Percentiles rank a stretch among this genome's conserved stretches.
Evolutionary conservation across 1,140 invertebrate species (phyloP).

Genomic region (Papilio machaon): DNA sequence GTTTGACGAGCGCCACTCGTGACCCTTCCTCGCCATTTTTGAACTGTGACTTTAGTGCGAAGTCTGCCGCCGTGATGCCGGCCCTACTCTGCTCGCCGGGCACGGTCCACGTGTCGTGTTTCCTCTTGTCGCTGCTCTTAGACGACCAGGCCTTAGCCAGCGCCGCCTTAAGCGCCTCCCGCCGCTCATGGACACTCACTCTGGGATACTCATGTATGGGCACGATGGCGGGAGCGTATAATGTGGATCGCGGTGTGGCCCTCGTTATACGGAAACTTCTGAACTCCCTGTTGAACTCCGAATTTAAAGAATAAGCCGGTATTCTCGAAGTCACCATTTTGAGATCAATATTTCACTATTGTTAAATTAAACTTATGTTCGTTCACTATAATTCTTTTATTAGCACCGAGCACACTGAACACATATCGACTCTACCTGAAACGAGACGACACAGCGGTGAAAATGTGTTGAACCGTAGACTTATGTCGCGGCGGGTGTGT

Average conservation of each 20-base stretch:
- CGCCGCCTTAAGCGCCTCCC: constrained; percentile 78
- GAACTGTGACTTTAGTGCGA: constrained; percentile 60
- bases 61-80: constrained; percentile 68
- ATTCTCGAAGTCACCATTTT: constrained; percentile 83
- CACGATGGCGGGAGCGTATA: constrained; percentile 77
- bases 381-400: constrained; percentile 67
- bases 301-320: constrained; percentile 82
- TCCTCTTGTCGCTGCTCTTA: constrained; percentile 78
- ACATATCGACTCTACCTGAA: constrained; percentile 79
- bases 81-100: constrained; percentile 71
- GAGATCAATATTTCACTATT: constrained; percentile 78
- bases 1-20: constrained; percentile 70
- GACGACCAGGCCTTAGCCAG: constrained; percentile 81
- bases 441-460: constrained; percentile 43
- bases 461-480: constrained; percentile 63
- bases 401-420: constrained; percentile 73
- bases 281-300: constrained; percentile 82
- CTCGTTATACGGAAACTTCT: constrained; percentile 81
- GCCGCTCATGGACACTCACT: constrained; percentile 78
- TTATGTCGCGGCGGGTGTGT: constrained; percentile 17
- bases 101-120: constrained; percentile 77
- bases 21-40: constrained; percentile 68
- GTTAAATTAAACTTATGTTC: constrained; percentile 58
- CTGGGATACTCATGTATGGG: constrained; percentile 81
- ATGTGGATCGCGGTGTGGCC: constrained; percentile 74